phyloP scores from a whole-genome alignment of 2,113 vertebrate species.

The Rattus rattus region DNA sequence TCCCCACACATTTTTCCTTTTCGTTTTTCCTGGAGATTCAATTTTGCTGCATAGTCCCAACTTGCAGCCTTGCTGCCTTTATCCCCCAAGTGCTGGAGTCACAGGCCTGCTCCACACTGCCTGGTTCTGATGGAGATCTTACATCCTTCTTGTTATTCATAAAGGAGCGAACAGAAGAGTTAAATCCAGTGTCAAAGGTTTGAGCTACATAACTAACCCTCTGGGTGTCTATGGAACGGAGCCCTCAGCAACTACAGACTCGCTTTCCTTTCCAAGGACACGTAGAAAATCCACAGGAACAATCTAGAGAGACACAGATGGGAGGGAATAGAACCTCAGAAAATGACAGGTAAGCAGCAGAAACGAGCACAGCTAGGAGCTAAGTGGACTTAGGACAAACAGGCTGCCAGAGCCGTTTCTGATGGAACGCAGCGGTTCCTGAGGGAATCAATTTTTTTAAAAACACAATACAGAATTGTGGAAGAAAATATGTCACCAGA shows the following conservation, averaged over 20 bases:
- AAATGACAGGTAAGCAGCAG: neutral
- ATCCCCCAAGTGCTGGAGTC: neutral
- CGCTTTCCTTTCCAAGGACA: neutral
- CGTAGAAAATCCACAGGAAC: neutral
- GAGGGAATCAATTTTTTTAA: neutral
- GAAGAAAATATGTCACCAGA: neutral
- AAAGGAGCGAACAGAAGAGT: neutral
- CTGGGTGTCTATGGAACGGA: neutral
- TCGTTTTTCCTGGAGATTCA: neutral
- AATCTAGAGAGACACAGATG: neutral
- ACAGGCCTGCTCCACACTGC: neutral
- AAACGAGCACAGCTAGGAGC: neutral
- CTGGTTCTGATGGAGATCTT: neutral
- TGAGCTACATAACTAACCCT: neutral
- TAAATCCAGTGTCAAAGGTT: neutral
- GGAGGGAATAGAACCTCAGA: neutral
- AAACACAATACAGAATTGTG: neutral
- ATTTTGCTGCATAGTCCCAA: neutral
- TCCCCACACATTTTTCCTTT: neutral
- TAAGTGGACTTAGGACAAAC: neutral
- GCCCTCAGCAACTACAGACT: neutral
- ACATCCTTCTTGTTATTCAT: neutral
- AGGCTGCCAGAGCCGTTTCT: neutral
- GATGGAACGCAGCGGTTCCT: neutral
- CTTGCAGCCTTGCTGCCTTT: neutral